These are phyloP conservation scores for Vespertilio murinus DNA, from an alignment of 2,797 vertebrate species.

Conservation along the genomic window DNA sequence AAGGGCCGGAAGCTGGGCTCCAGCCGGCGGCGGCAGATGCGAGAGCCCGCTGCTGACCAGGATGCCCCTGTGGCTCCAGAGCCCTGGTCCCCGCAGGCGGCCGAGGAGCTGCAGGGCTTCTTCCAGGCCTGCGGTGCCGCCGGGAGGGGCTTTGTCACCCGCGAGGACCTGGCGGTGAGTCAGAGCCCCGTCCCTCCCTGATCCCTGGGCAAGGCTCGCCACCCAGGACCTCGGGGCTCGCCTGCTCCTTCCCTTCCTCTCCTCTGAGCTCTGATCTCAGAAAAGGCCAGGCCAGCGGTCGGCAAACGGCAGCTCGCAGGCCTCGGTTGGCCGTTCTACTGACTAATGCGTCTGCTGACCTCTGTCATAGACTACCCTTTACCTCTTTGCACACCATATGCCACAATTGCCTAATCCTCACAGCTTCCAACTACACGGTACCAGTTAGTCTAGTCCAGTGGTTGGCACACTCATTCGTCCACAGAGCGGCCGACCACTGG, in stretches of 20 bases:
- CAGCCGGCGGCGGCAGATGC: slow-evolving; percentile 77
- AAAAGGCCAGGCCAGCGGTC: neutral
- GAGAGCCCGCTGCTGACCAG: rapidly evolving
- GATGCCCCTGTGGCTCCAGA: rapidly evolving
- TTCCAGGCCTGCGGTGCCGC: slow-evolving; percentile 64
- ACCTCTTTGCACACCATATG: no score
- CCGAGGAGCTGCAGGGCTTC: slow-evolving; percentile 72
- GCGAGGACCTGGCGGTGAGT: slow-evolving; percentile 83
- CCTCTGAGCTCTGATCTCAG: neutral
- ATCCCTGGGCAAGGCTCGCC: neutral
- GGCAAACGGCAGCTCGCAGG: no score
- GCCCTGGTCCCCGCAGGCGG: neutral
- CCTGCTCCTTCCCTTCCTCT: neutral
- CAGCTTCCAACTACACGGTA: no score
- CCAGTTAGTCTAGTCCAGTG: no score
- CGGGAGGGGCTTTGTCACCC: slow-evolving; percentile 76
- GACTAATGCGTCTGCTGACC: no score
- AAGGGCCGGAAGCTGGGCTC: slow-evolving; percentile 83
- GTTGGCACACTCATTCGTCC: no score
- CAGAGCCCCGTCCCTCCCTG: neutral
- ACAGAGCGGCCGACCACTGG: no score
- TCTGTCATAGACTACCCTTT: no score
- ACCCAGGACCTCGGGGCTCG: neutral
- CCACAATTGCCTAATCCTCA: no score
- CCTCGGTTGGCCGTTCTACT: no score